These are phyloP conservation scores for Craniophora ligustri DNA, from an alignment of 2,888 invertebrate species.

Conservation along the genomic window DNA sequence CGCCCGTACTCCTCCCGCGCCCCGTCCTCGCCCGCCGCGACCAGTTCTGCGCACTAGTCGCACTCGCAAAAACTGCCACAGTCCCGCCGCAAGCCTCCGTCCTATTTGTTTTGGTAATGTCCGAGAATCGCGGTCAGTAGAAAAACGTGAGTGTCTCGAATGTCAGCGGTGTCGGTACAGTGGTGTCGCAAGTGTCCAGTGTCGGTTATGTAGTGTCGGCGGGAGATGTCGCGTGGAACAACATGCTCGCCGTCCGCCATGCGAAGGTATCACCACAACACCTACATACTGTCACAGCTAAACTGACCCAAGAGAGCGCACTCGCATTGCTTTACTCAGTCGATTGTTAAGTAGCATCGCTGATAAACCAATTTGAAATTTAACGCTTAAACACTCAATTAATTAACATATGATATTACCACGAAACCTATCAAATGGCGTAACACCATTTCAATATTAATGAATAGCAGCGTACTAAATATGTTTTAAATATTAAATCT, in stretches of 20 bases:
- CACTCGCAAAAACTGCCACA: constrained; percentile 63
- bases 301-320: not conserved
- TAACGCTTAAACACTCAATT: no score
- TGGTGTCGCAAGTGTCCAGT: constrained; percentile 47
- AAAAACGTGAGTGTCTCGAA: constrained; percentile 41
- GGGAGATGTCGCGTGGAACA: constrained; percentile 66
- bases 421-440: no score
- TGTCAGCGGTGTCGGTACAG: constrained; percentile 43
- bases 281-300: constrained; percentile 6
- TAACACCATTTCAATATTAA: no score
- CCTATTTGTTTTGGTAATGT: constrained; percentile 64
- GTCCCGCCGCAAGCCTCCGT: constrained; percentile 52
- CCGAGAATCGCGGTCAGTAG: constrained; percentile 45
- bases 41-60: constrained; percentile 50
- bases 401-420: no score
- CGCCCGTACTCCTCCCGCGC: constrained; percentile 15
- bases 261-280: constrained; percentile 70
- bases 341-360: not conserved
- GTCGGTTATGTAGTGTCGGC: constrained; percentile 53
- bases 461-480: no score
- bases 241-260: constrained; percentile 78
- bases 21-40: constrained; percentile 29
- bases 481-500: no score
- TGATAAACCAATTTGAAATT: not conserved
- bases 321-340: not conserved